These are phyloP conservation scores for Panthera leo DNA, from an alignment of 2,113 vertebrate genomes.

Conservation along the genomic window DNA sequence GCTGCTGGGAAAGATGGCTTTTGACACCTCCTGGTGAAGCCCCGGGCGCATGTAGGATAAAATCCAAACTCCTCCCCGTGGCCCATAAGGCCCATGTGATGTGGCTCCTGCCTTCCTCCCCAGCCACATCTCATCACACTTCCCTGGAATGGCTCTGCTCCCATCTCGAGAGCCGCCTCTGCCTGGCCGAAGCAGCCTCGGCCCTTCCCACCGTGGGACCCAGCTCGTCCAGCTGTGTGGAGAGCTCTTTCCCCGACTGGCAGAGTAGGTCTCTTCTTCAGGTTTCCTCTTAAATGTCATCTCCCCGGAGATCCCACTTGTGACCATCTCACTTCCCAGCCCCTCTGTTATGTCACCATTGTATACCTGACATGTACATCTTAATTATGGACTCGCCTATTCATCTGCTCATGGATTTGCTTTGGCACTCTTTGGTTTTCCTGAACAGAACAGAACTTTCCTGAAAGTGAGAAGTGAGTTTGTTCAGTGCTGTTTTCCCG, in stretches of 20 bases:
- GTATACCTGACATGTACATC: not conserved
- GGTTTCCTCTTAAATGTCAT: not conserved
- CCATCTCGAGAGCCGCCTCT: not conserved
- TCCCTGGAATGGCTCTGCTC: not conserved
- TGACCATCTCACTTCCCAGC: not conserved
- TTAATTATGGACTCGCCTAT: not conserved
- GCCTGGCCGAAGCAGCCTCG: not conserved
- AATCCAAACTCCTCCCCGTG: not conserved
- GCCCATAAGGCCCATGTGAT: accelerated
- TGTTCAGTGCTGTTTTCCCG: not conserved
- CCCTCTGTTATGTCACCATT: not conserved
- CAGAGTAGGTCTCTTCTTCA: not conserved
- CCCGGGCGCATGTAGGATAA: not conserved
- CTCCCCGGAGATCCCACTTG: not conserved
- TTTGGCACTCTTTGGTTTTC: not conserved
- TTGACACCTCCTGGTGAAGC: not conserved
- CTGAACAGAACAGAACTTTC: not conserved
- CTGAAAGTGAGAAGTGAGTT: not conserved
- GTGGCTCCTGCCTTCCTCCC: not conserved
- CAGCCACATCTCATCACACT: accelerated
- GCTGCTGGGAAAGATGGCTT: not conserved
- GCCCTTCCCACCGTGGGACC: not conserved
- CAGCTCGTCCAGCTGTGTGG: accelerated
- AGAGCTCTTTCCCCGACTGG: not conserved
- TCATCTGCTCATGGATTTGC: not conserved